These are phyloP conservation scores for Timandra comae DNA, from an alignment of 2,888 invertebrate genomes.

Conservation along the genomic window DNA sequence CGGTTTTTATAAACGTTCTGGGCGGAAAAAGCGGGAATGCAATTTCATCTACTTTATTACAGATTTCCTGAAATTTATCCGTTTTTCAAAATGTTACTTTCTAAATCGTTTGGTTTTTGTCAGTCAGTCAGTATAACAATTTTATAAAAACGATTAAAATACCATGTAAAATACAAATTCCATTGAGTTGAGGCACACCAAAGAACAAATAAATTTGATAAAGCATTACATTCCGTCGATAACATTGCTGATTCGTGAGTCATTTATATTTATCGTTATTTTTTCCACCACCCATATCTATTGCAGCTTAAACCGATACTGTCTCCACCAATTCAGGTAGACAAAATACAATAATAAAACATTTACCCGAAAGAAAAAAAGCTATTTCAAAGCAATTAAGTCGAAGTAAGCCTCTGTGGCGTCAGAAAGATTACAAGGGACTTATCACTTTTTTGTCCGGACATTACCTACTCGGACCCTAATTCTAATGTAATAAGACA, in stretches of 20 bases:
- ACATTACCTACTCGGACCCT: conserved; percentile 23
- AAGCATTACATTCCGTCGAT: conserved; percentile 42
- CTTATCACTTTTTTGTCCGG: conserved; percentile 63
- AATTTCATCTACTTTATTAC: too few relatives aligned
- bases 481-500: conserved; percentile 24
- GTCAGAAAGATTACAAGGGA: conserved; percentile 72
- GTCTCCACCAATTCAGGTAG: conserved; percentile 70
- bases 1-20: too few relatives aligned
- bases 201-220: conserved; percentile 42
- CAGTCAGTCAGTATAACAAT: too few relatives aligned
- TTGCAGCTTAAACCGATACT: conserved; percentile 40
- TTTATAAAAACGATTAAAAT: too few relatives aligned
- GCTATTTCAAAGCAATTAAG: conserved; percentile 69
- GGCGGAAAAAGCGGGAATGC: too few relatives aligned
- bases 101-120: too few relatives aligned
- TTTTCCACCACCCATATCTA: conserved; percentile 45
- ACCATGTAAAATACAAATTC: too few relatives aligned
- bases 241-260: conserved; percentile 50
- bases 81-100: too few relatives aligned
- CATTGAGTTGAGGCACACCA: conserved; percentile 31
- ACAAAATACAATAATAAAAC: conserved; percentile 62
- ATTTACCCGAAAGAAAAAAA: conserved; percentile 61
- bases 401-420: conserved; percentile 63
- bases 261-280: conserved; percentile 37
- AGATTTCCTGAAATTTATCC: too few relatives aligned